Evolutionary conservation across 2,113 vertebrate species (phyloP).

Genomic region (Mastomys natalensis): DNA sequence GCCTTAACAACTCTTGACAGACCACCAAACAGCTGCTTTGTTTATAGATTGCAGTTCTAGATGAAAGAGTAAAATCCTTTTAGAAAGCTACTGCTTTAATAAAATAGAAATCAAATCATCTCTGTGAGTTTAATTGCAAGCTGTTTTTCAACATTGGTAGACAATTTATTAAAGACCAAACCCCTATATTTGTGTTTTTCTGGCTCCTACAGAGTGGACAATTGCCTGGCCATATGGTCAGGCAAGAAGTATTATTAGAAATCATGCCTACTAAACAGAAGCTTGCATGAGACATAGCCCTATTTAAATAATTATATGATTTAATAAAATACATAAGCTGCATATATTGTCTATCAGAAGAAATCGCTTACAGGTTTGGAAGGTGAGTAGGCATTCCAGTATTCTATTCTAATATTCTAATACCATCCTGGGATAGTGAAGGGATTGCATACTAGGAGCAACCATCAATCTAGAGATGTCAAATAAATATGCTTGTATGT

Average conservation of each 20-base stretch:
- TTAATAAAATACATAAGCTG: not conserved
- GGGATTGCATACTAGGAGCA: not conserved
- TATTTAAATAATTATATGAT: not conserved
- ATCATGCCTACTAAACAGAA: not conserved
- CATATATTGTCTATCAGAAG: not conserved
- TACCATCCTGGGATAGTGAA: not conserved
- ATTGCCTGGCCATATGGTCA: not conserved
- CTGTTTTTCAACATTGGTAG: not conserved
- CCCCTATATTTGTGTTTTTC: not conserved
- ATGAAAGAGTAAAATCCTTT: not conserved
- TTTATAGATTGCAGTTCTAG: not conserved
- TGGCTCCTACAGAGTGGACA: not conserved
- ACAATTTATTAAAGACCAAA: not conserved
- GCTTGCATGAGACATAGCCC: not conserved
- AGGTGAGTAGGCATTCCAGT: not conserved
- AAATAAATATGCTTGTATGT: not conserved
- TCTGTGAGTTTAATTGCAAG: not conserved
- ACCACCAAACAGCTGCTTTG: not conserved
- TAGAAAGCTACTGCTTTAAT: not conserved
- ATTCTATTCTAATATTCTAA: not conserved
- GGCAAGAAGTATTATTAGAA: not conserved
- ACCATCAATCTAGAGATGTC: not conserved
- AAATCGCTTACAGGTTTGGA: not conserved
- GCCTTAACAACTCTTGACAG: not conserved
- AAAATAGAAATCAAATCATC: not conserved